Evolutionary conservation across 37 sponge, comb jelly and placozoan genomes (phyloP), one percentile per base, ranked within the genome.

Genomic region (Aplysina aerophoba): DNA sequence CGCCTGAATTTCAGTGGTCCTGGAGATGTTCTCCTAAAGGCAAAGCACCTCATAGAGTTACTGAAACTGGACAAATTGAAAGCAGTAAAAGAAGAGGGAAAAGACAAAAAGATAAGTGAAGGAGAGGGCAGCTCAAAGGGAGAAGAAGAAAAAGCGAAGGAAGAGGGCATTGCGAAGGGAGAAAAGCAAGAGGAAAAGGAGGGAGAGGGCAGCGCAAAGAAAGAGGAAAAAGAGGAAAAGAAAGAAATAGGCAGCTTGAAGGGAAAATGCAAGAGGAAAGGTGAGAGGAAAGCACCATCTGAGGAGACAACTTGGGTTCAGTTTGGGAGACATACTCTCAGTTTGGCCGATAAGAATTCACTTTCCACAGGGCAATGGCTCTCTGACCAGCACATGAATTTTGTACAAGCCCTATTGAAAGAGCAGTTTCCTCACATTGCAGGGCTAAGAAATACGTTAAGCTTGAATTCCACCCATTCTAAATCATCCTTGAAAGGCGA

Each of bases 371-470:
- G 69, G n/a, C 69, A 67, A 22, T 22, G 69, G 19, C 69, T 67
- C 27, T 24, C 69, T 25, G 69, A 67, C 69, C 15, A 67, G 13
- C 69, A 67, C 28, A 15, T 67, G 19, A 15, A n/a, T n/a, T 67
- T 67, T 27, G 28, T 67, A 25, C 69, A 67, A 25, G 69, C 69
- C 27, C 69, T 67, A 22, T 22, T 67, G 69, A 67, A 67, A n/a
- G 69, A 67, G 27, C 69, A 67, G 27, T 67, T 67, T 22, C 69
- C 69, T 25, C 25, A 67, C 22, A 67, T 67, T 25, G 19, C 27
- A 24, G 69, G 69, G 13, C 28, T 67, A 27, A 67, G 27, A 24
- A 67, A 67, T 67, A 67, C 69, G 14, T n/a, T 67, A 22, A n/a
- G 27, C 19, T 22, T 67, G 27, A 67, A 67, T 22, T 25, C 14